A percentile compares a stretch with the other conserved stretches of the same genome.
These are phyloP conservation scores for Diglossa cyanea DNA, from an alignment of 2,797 vertebrate species.

Conservation along the genomic window DNA sequence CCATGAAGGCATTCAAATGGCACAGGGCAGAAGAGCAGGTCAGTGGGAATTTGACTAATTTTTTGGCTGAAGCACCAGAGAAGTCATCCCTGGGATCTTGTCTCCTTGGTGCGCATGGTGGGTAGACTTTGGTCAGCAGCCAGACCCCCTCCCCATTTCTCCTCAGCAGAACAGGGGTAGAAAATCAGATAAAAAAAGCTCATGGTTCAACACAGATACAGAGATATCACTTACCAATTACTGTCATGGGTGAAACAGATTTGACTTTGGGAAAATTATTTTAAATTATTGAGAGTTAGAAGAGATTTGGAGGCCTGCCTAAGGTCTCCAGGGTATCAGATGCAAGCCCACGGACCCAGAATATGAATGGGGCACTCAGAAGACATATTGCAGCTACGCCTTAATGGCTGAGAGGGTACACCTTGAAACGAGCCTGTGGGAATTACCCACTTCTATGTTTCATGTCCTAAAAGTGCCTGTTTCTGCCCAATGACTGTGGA, in stretches of 20 bases:
- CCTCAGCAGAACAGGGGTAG: not conserved
- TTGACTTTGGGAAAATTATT: not conserved
- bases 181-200: not conserved
- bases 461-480: not conserved
- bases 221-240: not conserved
- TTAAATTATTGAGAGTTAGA: not conserved
- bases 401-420: not conserved
- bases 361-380: not conserved
- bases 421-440: not conserved
- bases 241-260: not conserved
- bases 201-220: fast-evolving
- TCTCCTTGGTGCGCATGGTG: not conserved
- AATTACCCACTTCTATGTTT: not conserved
- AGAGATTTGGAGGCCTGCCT: not conserved
- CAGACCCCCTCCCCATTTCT: not conserved
- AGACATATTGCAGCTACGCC: fast-evolving
- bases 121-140: not conserved
- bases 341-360: not conserved
- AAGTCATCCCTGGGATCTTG: not conserved
- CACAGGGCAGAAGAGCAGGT: not conserved
- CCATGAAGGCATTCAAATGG: not conserved
- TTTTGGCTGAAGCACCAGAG: not conserved
- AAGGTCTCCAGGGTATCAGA: not conserved
- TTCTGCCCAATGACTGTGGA: not conserved
- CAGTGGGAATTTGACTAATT: not conserved